These are phyloP conservation scores for Drosophila asahinai DNA, from an alignment of 1,140 invertebrate species.

Conservation along the genomic window DNA sequence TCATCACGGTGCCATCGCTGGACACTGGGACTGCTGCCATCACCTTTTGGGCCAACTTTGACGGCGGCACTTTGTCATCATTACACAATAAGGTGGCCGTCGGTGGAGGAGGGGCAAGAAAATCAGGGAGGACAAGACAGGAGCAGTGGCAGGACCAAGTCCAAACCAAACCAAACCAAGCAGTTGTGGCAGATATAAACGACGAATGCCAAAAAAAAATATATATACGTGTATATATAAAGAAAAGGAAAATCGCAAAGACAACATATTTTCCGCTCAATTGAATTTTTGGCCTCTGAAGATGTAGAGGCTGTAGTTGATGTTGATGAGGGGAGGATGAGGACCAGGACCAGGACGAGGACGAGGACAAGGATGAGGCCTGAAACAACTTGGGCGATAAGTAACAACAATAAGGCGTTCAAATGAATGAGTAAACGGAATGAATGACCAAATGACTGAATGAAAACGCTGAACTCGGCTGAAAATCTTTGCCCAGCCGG, in stretches of 20 bases:
- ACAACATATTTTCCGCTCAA: constrained; percentile 82
- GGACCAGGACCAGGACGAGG: background rate
- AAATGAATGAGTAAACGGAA: constrained; percentile 64
- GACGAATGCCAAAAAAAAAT: constrained; percentile 33
- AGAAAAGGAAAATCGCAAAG: constrained; percentile 73
- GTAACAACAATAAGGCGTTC: constrained; percentile 80
- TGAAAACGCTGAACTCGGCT: constrained; percentile 69
- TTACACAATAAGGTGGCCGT: constrained; percentile 73
- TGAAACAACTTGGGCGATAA: constrained; percentile 74
- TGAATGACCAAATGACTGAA: constrained; percentile 57
- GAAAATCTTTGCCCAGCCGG: constrained; percentile 25
- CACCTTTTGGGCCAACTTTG: constrained; percentile 61
- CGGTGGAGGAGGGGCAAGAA: background rate
- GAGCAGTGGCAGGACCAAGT: constrained; percentile 25
- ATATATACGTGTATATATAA: background rate
- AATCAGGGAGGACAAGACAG: constrained; percentile 22
- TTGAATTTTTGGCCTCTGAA: constrained; percentile 78
- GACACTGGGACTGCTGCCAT: constrained; percentile 25
- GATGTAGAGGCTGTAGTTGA: constrained; percentile 29
- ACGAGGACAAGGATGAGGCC: constrained; percentile 9
- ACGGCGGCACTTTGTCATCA: constrained; percentile 76
- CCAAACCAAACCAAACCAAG: constrained; percentile 37
- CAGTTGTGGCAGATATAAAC: constrained; percentile 52
- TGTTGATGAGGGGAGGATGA: constrained; percentile 32
- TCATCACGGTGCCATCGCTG: constrained; percentile 19